Evolutionary conservation across 1,140 invertebrate species (phyloP), one percentile per base, ranked within the genome.

Genomic region (Brachionus calyciflorus): DNA sequence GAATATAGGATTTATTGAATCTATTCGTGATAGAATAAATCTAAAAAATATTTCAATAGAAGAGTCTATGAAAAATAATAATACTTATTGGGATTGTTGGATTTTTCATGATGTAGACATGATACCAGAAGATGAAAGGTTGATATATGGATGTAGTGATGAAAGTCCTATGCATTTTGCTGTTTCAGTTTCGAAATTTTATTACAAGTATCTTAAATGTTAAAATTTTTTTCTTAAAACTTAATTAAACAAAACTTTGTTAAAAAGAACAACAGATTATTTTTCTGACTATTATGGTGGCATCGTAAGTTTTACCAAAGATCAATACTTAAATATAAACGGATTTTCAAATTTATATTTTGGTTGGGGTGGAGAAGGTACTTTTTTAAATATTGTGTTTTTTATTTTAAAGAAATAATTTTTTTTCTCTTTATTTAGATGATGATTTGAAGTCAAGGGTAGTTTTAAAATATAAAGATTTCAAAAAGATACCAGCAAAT

Each of bases 51-150:
- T 92, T 89, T 83, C 9, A 30, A 57, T 14, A 24, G n/a, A n/a
- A n/a, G n/a, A n/a, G n/a, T n/a, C 26, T 2, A 7, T 69, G 17
- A 40, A 19, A 10, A 28, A 33, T 19, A 24, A 9, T 12, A 33
- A 69, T 17, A 84, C 86, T 49, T 88, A 89, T 40, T 93, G 89
- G 83, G 89, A 92, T 33, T 98, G 94, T 81, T 89, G 95, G 57
- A 90, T 98, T 65, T 90, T 97, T 80, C 93, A 96, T 84, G 94
- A 97, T 83, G 91, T 97, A 48, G 93, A 98, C 86, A 84, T 96
- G n/a, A 87, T 97, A 70, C 94, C 94, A n/a, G 87, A 94, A 78
- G 92, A 92, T 84, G 88, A 89, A 55, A 88, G 90, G 0, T 96
- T 96, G 85, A 88, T 96, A 55, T 97, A 97, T 85, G 91, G 90